Base-by-base conservation (phyloP, 2,797 vertebrate species). In the Danio choprae region DNA sequence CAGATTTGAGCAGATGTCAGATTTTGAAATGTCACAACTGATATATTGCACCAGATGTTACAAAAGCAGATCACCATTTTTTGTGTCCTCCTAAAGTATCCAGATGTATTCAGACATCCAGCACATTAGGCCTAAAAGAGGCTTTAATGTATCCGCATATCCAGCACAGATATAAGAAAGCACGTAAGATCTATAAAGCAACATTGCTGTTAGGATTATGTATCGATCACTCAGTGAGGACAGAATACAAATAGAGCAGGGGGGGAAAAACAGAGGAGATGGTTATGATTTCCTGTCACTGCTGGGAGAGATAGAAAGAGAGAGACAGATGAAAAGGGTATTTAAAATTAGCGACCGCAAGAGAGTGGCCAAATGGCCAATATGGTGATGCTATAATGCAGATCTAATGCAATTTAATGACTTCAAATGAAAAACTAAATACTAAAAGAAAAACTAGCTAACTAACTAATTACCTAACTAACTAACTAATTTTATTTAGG, bases 161-260 rank as follows among this genome's bases (percentile, higher is more conserved):
- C n/a, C 56, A 29, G 15, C n/a, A 79, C 13, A 56, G 44, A 77
- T 63, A 40, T 64, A 55, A 43, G 68, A 77, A 79, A 72, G 40
- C 50, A 77, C 59, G 80, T 78, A 46, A 55, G 79, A 84, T 77
- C 9, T 43, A 68, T 73, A 63, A 69, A 73, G 76, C 48, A 81
- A 53, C 55, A 38, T 20, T 59, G 22, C 38, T 62, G 80, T 78
- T 78, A 81, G 77, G 83, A 86, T 82, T 81, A 75, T 41, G 4
- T 83, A 82, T 86, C 50, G 77, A 86, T 81, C 74, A 76, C 43
- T 58, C 41, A 8, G 12, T 38, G 46, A 62, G 18, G 56, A 58
- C 48, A 55, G 44, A 20, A 75, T 53, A 70, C 69, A 70, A 48
- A 68, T 29, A 55, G 67, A 59, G 65, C 11, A 2, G 48, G 46